These are phyloP conservation scores for Noctua fimbriata DNA, from an alignment of 2,888 invertebrate genomes.

Conservation along the genomic window DNA sequence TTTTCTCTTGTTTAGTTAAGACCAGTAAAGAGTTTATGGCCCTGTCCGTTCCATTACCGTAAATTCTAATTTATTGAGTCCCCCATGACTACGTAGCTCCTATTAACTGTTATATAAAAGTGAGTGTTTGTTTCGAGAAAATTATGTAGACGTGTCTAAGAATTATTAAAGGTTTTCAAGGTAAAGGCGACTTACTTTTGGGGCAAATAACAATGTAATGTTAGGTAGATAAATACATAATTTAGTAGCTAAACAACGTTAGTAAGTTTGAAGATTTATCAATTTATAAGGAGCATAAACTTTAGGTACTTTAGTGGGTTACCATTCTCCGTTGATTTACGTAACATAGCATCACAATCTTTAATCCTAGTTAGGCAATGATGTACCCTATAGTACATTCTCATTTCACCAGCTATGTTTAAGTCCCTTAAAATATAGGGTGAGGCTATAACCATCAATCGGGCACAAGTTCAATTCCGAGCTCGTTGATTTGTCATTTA, in stretches of 20 bases:
- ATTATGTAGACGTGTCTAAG: conserved; percentile 32
- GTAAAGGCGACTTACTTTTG: not conserved
- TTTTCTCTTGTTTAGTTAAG: conserved; percentile 31
- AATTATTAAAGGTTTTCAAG: conserved; percentile 25
- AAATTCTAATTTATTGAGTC: conserved; percentile 71
- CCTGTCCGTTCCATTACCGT: conserved; percentile 67
- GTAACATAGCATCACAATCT: not conserved
- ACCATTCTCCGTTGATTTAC: not conserved
- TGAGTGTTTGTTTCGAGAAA: conserved; percentile 53
- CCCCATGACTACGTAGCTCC: conserved; percentile 54
- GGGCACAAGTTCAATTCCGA: not conserved
- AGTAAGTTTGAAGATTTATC: not conserved
- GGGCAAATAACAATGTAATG: not conserved
- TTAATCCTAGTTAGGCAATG: not conserved
- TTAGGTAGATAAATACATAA: not conserved
- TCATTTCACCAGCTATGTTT: not conserved
- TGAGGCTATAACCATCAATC: not conserved
- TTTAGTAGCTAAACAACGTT: not conserved
- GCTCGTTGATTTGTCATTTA: not conserved
- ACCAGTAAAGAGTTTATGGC: conserved; percentile 54
- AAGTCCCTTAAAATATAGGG: not conserved
- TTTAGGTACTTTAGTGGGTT: not conserved
- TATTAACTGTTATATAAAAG: conserved; percentile 51
- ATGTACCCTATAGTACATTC: not conserved
- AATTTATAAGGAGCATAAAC: not conserved